phyloP scores from a whole-genome alignment of 2,888 invertebrate species.

The Polyploca ridens region DNA sequence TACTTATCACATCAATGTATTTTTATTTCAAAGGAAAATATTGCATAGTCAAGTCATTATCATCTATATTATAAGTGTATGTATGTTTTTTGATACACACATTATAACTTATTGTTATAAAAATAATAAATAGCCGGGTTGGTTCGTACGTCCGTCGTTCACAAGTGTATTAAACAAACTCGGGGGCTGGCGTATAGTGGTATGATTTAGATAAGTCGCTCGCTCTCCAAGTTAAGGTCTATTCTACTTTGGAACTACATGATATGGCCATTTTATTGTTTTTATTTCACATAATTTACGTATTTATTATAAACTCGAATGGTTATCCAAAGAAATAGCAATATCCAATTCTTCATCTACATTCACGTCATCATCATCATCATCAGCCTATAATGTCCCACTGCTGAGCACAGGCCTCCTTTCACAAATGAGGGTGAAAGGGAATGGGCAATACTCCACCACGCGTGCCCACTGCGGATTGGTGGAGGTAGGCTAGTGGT shows the following conservation, averaged over 20 bases:
- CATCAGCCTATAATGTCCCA: too few relatives aligned
- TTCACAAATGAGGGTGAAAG: too few relatives aligned
- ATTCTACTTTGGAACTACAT: slow-evolving; percentile 35
- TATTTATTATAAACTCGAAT: neutral
- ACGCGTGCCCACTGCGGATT: too few relatives aligned
- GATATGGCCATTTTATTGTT: neutral
- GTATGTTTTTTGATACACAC: too few relatives aligned
- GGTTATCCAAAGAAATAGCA: neutral
- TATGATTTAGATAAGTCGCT: slow-evolving; percentile 65
- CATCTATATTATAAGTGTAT: neutral
- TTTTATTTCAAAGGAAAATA: too few relatives aligned
- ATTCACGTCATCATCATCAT: too few relatives aligned
- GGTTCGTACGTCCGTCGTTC: slow-evolving; percentile 30
- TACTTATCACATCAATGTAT: too few relatives aligned
- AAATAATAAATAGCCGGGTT: neutral
- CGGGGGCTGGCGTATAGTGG: slow-evolving; percentile 48
- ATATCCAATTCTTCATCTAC: neutral
- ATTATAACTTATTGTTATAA: slow-evolving; percentile 16
- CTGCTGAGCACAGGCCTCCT: too few relatives aligned
- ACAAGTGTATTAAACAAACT: slow-evolving; percentile 54
- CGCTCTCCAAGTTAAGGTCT: slow-evolving; percentile 40
- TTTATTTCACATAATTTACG: neutral
- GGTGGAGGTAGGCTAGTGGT: too few relatives aligned
- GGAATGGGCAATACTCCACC: too few relatives aligned
- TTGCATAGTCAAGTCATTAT: too few relatives aligned